Evolutionary conservation across 2,113 vertebrate species (phyloP), one percentile per base, ranked within the genome.

Genomic region (Clarias macrocephalus): DNA sequence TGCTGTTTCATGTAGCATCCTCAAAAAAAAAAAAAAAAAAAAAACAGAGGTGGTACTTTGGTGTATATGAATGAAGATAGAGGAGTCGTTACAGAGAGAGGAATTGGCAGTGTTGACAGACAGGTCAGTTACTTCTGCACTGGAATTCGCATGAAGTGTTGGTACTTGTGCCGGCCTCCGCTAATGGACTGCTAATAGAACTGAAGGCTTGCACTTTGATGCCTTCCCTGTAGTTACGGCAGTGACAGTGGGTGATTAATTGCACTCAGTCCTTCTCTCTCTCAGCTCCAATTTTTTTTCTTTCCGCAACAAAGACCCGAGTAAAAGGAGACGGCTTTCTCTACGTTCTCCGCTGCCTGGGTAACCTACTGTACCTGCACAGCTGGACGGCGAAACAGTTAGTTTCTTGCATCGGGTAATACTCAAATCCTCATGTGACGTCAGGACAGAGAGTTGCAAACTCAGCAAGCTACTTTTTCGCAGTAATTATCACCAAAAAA

Each of bases 121-220:
- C 90, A 33, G 92, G 91, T 92, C 92, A 93, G 90, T 89, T 88
- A 23, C 86, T 94, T 89, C 57, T 88, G 91, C 90, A 91, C 88
- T 91, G 89, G 90, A 88, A 89, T 89, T 88, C 92, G 48, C 7
- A 93, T 94, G 92, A 94, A 94, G 93, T 92, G 91, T 86, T 93
- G 92, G 91, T 91, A 92, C 93, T 94, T 87, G 86, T 88, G 89
- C 92, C 18, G 91, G 88, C 88, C 92, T 93, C 91, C 88, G 88
- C 95, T 97, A 97, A 97, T 96, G 96, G 95, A 94, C 87, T 89
- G 94, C 90, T 95, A 96, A 96, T 93, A 95, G 94, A 93, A 91
- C 91, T 91, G 90, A 92, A 90, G 92, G 91, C 87, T 92, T 92
- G 93, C 91, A 89, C 91, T 90, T 77, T 85, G 93, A 93, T 88